A percentile compares a stretch with the other conserved stretches of the same genome.
Evolutionary conservation across 2,888 invertebrate genomes (phyloP).

Genomic region (Junonia oenone): DNA sequence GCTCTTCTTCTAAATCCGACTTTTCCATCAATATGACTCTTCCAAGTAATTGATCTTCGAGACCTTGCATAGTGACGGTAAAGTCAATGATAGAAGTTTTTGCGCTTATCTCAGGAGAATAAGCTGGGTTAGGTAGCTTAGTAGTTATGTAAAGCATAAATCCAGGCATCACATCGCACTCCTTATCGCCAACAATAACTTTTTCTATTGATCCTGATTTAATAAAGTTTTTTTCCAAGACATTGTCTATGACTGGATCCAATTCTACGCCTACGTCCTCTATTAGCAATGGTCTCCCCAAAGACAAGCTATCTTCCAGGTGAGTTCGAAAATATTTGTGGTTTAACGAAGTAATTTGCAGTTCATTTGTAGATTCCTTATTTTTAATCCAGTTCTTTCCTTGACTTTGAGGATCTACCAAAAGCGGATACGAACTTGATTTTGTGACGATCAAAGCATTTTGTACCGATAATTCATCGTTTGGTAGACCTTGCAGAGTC

Average conservation of each 20-base stretch:
- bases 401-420: conserved; percentile 98
- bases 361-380: conserved; percentile 92
- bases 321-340: conserved; percentile 97
- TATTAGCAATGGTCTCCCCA: conserved; percentile 93
- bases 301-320: conserved; percentile 91
- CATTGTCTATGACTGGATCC: conserved; percentile 97
- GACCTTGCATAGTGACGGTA: conserved; percentile 96
- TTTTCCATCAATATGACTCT: conserved; percentile 98
- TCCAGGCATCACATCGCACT: conserved; percentile 97
- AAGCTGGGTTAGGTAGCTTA: conserved; percentile 96
- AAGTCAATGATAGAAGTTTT: conserved; percentile 98
- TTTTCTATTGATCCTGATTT: conserved; percentile 98
- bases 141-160: conserved; percentile 98
- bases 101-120: conserved; percentile 97
- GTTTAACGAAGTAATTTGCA: conserved; percentile 95
- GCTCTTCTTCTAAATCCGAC: conserved; percentile 95
- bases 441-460: conserved; percentile 98
- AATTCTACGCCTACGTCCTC: conserved; percentile 97
- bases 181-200: conserved; percentile 96
- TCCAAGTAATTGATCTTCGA: conserved; percentile 96
- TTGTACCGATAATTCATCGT: conserved; percentile 97
- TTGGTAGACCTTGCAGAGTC: conserved; percentile 97
- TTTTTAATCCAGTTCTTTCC: conserved; percentile 99
- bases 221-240: conserved; percentile 97
- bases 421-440: conserved; percentile 94